Evolutionary conservation across 92 coral and sea anemone genomes (phyloP), one percentile per base, ranked within the genome.

Genomic region (Metridium senile): DNA sequence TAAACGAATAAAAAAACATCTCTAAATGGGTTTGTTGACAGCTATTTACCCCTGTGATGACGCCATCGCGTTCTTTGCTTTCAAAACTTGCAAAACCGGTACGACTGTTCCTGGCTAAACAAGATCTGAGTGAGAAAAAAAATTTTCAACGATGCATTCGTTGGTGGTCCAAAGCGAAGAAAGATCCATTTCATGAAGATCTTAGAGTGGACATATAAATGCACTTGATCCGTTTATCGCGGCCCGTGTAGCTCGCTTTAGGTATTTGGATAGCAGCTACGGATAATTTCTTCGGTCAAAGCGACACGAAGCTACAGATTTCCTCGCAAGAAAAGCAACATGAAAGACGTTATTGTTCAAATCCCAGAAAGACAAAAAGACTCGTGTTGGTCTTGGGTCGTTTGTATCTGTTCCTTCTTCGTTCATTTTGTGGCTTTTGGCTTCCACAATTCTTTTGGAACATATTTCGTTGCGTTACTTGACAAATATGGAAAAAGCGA

Each of bases 1-100:
- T 39, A 6, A 13, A 6, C 13, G 49, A 39, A 39, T 4, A 39
- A 39, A 39, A 39, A 39, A 39, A 6, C 13, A 39, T 6, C 13
- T 39, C 8, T 39, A 39, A 13, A 6, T 6, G 13, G 49, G 13
- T 39, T 39, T 39, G 6, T 6, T 39, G 49, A n/a, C n/a, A n/a
- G 49, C 13, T 39, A 13, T 39, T 39, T 39, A 39, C 49, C 49
- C 49, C 8, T 13, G 13, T 1, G 46, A 67, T 68, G 82, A 77
- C 67, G 74, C 73, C 66, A 66, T 57, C 27, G 66, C 34, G 31
- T 67, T 73, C 11, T 27, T 54, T 39, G 67, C 47, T 10, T 77
- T 27, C 46, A 84, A 79, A 88, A 88, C 93, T 88, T 76, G 93
- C 89, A 79, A 84, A 85, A 88, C 93, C 89, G 93, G 93, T 88